Conservation (phyloP, 2,113 vertebrate genomes). For the Corythaixoides concolor region DNA sequence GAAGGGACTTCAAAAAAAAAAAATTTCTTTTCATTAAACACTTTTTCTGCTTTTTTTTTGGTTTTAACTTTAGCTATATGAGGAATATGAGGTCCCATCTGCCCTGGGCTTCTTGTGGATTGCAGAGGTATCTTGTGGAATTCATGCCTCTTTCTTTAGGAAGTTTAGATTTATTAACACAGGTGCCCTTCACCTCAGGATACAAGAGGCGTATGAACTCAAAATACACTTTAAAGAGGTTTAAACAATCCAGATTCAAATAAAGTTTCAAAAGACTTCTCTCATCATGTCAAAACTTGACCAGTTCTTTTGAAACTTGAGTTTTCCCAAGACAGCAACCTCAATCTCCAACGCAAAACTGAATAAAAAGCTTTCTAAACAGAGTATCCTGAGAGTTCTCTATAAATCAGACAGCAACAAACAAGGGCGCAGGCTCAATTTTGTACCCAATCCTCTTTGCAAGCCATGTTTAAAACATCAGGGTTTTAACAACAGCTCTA, state of each 20-base stretch:
- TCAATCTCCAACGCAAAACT: background rate
- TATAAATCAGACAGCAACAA: background rate
- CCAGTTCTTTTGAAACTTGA: background rate
- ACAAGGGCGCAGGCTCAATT: background rate
- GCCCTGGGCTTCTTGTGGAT: background rate
- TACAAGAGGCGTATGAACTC: rapidly evolving
- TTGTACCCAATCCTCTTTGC: background rate
- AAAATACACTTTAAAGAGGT: background rate
- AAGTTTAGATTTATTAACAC: background rate
- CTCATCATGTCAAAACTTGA: background rate
- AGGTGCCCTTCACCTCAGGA: background rate
- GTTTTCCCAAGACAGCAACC: background rate
- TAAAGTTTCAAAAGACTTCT: background rate
- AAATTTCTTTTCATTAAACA: background rate
- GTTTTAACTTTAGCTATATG: background rate
- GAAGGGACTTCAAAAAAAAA: background rate
- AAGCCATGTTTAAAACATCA: background rate
- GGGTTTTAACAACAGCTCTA: background rate
- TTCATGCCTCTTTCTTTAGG: background rate
- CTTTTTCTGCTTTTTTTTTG: background rate
- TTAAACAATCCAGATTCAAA: background rate
- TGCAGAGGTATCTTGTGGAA: background rate
- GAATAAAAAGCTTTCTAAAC: background rate
- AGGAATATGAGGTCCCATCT: background rate
- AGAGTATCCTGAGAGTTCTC: background rate